Base-by-base conservation (phyloP, 1,140 invertebrate species). In the Globodera ellingtonae region DNA sequence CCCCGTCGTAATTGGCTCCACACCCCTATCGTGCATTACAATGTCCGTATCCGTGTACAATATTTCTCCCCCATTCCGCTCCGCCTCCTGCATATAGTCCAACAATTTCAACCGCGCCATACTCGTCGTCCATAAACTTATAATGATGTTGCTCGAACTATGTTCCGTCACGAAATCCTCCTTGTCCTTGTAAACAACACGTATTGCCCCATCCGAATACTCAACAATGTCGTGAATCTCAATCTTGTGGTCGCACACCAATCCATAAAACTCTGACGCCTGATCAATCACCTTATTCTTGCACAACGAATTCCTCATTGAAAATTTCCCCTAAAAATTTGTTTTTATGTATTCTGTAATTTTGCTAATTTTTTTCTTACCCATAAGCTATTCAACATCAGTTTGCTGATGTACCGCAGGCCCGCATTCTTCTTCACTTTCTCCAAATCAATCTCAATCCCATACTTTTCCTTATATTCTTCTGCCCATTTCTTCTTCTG, bases 401-500 rank as follows among this genome's bases (percentile, higher is more conserved):
- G 24, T 0, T 70, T 70, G 5, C 24, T 44, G 24, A 70, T 70
- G 24, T 70, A 70, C 24, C 67, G 67, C 67, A 70, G 24, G 6
- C 67, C 67, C 24, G 67, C n/a, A 35, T 70, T 70, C 21, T 70
- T 70, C n/a, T 70, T 13, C 67, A 70, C 46, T 24, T 35, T 70
- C 3, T 21, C 7, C 24, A 47, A 35, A 44, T 7, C 21, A 9
- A 70, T 10, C 6, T 70, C 24, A 10, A 70, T 47, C 0, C 46
- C 46, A 47, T 70, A 70, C 3, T 8, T 47, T 44, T 47, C 46
- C 13, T 70, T 70, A 47, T 70, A 70, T 35, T 47, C 24, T 15
- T 70, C 21, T 44, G 13, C 18, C 24, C 46, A 70, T 2, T 24
- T 35, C n/a, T 47, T 44, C 67, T 70, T 70, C 15, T 70, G 24